Evolutionary conservation across 2,888 invertebrate genomes (phyloP), one percentile per base, ranked within the genome.

Genomic region (Parnassius mnemosyne): DNA sequence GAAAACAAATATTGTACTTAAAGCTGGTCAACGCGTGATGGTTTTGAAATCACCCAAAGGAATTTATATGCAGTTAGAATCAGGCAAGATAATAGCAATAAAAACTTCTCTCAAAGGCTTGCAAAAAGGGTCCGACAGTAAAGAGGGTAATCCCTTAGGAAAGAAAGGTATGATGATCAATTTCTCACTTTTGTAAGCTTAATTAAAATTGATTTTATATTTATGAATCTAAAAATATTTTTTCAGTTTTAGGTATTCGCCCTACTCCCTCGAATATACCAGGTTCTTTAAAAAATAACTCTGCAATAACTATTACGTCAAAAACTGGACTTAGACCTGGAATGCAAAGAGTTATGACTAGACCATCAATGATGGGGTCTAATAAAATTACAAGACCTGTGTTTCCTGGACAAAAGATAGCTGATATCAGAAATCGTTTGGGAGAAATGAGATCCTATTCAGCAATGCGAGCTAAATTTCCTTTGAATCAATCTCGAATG

Each of bases 31-130:
- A 81, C 95, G 97, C 71, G 98, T 99, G 0, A 95, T 98, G 93
- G 97, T 99, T 5, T 92, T 99, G 49, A 97, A 98, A 83, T 98
- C 98, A 9, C 96, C 97, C 0, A 98, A 98, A 85, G 98, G 98
- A 54, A 98, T 98, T 69, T 98, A 98, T 85, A 97, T 99, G 95
- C 96, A 98, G 74, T 89, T 98, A 53, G 97, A 97, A 78, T 97
- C 97, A 71, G 98, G 98, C 42, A 97, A 98, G 87, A 97, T 98
- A 65, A 97, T 98, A 68, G 97, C 98, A 34, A 97, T 98, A 71
- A 94, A 95, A 76, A 95, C 95, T 0, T 94, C 95, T 0, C 93
- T 95, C 68, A 96, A 95, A 83, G 87, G 88, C 0, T 89, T 95
- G 7, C 89, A 86, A 68, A 89, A 87, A 70, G 79, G 77, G 12